phyloP scores from a whole-genome alignment of 2,113 vertebrate genomes.

The Anas platyrhynchos region DNA sequence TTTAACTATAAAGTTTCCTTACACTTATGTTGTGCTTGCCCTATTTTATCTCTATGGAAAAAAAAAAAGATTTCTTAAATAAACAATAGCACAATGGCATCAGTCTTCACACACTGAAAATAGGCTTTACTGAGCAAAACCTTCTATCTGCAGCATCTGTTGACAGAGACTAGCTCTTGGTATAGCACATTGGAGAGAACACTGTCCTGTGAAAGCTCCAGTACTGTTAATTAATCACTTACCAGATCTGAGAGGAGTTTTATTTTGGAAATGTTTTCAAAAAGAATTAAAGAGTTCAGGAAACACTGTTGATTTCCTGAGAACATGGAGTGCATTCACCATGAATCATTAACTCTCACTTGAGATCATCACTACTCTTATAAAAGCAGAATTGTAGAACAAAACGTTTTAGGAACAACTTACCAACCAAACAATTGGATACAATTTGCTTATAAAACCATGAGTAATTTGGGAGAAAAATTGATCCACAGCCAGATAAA shows the following conservation, averaged over 20 bases:
- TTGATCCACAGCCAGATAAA: neutral
- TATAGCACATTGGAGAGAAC: neutral
- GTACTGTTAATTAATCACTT: neutral
- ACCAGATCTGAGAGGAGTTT: neutral
- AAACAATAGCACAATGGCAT: neutral
- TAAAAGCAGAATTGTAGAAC: neutral
- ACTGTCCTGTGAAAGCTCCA: neutral
- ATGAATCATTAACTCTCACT: neutral
- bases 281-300: conserved; percentile 24
- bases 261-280: neutral
- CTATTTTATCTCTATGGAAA: neutral
- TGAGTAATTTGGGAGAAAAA: neutral
- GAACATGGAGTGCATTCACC: neutral
- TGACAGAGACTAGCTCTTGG: neutral
- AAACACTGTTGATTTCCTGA: conserved; percentile 27
- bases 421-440: neutral
- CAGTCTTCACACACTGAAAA: neutral
- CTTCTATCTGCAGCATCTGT: neutral
- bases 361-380: neutral
- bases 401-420: conserved; percentile 11
- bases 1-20: neutral
- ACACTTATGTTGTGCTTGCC: neutral
- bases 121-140: neutral
- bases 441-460: neutral
- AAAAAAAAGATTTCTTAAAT: neutral